These are phyloP conservation scores for silkworm (Bombyx mori) DNA, from an alignment of 1,140 invertebrate species.

Conservation along the genomic window DNA sequence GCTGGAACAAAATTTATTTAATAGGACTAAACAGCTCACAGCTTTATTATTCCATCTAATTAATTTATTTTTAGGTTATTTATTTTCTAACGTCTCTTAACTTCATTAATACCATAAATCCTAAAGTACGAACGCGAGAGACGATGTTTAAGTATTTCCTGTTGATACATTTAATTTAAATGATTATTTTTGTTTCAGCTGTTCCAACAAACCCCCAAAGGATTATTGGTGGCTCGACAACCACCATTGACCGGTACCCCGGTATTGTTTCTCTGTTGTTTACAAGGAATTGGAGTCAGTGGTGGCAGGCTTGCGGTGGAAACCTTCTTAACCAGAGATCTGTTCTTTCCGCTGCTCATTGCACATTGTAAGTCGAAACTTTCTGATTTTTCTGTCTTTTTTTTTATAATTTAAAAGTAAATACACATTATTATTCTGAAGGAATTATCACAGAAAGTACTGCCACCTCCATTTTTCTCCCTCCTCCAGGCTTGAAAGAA, in stretches of 20 bases:
- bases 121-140: neutral
- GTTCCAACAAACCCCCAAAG: slow-evolving; percentile 15
- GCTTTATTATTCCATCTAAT: neutral
- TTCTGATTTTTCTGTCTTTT: no score
- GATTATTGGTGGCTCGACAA: slow-evolving; percentile 29
- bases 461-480: neutral
- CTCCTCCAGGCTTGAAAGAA: no score
- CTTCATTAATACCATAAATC: neutral
- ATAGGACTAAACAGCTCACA: no score
- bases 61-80: slow-evolving; percentile 1
- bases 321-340: slow-evolving; percentile 23
- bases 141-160: neutral
- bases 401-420: no score
- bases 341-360: slow-evolving; percentile 29
- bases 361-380: slow-evolving; percentile 21
- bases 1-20: no score
- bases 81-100: slow-evolving; percentile 9
- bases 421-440: no score
- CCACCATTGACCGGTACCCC: slow-evolving; percentile 27
- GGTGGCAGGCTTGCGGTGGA: slow-evolving; percentile 24
- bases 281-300: slow-evolving; percentile 9
- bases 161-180: neutral
- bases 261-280: slow-evolving; percentile 20
- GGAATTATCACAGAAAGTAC: neutral
- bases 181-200: slow-evolving; percentile 13